Conservation (phyloP, 2,113 vertebrate genomes). For the Leucoraja erinaceus region DNA sequence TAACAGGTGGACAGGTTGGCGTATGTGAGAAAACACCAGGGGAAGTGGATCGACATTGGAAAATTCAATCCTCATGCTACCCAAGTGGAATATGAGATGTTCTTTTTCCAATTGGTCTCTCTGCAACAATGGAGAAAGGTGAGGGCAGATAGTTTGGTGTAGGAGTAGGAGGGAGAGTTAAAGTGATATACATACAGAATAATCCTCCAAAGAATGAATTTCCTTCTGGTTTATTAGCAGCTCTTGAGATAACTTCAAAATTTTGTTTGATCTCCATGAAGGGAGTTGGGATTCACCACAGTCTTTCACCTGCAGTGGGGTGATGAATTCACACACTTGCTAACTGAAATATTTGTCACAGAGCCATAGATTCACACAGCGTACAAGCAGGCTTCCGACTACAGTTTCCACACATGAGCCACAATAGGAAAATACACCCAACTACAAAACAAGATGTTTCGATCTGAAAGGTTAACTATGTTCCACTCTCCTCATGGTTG, state of each 20-base stretch:
- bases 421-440: background rate
- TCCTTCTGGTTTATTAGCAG: background rate
- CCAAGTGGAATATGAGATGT: too few species aligned
- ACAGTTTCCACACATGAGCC: background rate
- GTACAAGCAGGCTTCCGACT: background rate
- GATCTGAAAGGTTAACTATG: background rate
- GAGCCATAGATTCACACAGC: too few species aligned
- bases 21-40: too few species aligned
- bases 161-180: too few species aligned
- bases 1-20: too few species aligned
- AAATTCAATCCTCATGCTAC: too few species aligned
- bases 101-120: too few species aligned
- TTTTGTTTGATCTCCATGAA: background rate
- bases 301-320: background rate
- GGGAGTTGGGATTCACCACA: background rate
- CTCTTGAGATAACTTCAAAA: background rate
- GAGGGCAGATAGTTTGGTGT: too few species aligned
- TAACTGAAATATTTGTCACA: background rate
- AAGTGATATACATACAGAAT: too few species aligned
- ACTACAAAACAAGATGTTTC: background rate
- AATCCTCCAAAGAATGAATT: background rate
- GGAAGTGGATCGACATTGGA: too few species aligned
- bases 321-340: background rate
- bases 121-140: too few species aligned
- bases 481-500: background rate